phyloP scores from a whole-genome alignment of 1,140 invertebrate genomes.

The Belonocnema kinseyi region DNA sequence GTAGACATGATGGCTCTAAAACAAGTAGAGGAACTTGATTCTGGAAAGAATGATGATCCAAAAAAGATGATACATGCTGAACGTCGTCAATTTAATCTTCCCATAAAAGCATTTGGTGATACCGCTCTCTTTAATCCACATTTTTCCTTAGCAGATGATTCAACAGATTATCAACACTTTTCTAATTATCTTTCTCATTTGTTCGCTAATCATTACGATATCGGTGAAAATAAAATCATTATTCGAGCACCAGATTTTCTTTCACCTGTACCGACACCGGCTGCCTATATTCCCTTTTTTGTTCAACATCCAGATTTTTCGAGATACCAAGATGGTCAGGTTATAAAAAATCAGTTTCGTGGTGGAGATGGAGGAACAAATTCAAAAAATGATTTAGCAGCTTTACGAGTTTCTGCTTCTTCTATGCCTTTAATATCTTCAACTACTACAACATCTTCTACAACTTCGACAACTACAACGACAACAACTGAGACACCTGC shows the following conservation, averaged over 20 bases:
- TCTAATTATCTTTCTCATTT: background rate
- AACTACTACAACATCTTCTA: background rate
- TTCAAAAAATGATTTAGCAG: background rate
- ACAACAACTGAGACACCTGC: slow-evolving; percentile 10
- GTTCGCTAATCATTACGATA: background rate
- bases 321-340: background rate
- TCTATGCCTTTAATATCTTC: background rate
- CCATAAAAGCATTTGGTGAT: background rate
- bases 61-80: background rate
- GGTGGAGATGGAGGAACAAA: background rate
- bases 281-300: background rate
- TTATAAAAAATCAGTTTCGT: background rate
- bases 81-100: background rate
- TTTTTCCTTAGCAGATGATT: background rate
- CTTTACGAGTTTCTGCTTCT: background rate
- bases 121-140: background rate
- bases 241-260: background rate
- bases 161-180: background rate
- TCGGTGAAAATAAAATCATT: background rate
- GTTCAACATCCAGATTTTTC: background rate
- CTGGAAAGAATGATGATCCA: background rate
- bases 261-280: background rate
- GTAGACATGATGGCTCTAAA: too few species aligned
- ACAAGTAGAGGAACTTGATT: background rate
- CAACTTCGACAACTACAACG: background rate